These are phyloP conservation scores for Labrus mixtus DNA, from an alignment of 2,113 vertebrate genomes.

Conservation along the genomic window DNA sequence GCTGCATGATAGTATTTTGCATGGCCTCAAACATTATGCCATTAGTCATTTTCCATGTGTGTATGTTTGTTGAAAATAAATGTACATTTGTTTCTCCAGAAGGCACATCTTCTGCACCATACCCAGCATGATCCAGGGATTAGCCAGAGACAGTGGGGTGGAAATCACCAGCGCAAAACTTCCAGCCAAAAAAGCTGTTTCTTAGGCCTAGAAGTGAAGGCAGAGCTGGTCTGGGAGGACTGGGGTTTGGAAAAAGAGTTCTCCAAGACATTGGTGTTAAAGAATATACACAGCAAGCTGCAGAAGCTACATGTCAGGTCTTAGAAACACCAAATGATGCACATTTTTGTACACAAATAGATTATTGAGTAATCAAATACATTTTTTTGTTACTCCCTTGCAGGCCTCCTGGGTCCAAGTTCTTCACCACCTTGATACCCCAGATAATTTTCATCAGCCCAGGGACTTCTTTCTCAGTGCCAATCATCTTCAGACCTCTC, in stretches of 20 bases:
- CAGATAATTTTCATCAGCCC: conserved; percentile 87
- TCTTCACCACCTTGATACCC: conserved; percentile 87
- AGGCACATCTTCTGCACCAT: neutral
- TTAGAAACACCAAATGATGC: neutral
- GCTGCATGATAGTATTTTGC: too few species aligned
- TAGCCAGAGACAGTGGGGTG: conserved; percentile 39
- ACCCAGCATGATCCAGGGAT: conserved; percentile 14
- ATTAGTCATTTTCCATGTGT: too few species aligned
- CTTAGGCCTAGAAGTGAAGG: conserved; percentile 87
- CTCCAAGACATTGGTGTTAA: conserved; percentile 87
- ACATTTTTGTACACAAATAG: neutral
- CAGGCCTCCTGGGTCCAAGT: conserved; percentile 88
- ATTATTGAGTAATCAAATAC: conserved; percentile 3
- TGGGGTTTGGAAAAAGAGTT: conserved; percentile 88
- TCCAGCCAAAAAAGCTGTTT: conserved; percentile 78
- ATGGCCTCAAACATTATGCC: too few species aligned
- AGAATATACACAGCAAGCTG: conserved; percentile 87
- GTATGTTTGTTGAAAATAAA: neutral
- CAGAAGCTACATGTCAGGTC: conserved; percentile 89
- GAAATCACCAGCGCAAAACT: conserved; percentile 38
- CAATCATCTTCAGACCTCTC: conserved; percentile 89
- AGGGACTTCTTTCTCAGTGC: conserved; percentile 88
- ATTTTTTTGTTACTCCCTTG: conserved; percentile 5
- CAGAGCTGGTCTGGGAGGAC: conserved; percentile 87
- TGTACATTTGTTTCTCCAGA: neutral